Base-by-base conservation (phyloP, 2,113 vertebrate species). In the Tetrao urogallus region DNA sequence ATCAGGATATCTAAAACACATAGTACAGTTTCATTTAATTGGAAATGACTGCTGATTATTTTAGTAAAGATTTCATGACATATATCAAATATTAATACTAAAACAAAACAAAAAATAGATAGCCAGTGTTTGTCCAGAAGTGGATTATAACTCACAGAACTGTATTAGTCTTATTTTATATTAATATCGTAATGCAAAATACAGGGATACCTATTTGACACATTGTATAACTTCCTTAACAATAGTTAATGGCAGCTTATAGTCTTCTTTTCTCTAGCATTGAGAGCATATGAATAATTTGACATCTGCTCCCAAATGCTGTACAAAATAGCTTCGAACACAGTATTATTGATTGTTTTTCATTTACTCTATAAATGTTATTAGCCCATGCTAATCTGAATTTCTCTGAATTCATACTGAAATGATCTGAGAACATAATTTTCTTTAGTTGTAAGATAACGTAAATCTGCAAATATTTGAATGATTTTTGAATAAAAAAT, bases 271-370 rank as follows among this genome's bases (percentile, higher is more conserved):
- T 21, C 18, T 79, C 80, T 38, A 63, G 36, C 21, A 8, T 14
- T 54, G 5, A 74, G 6, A 67, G 34, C 34, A 27, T 64, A n/a
- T 14, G 28, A 90, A 86, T 36, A 88, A 60, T 56, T 80, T 71
- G 30, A 52, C 50, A 58, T 90, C n/a, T 28, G 8, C 2, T 30
- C 2, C 3, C 21, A 52, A 27, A 43, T 30, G 27, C 18, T 88
- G 79, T 64, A 65, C 56, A 69, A 89, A 92, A 72, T 74, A 63
- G 36, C 30, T 79, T 69, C 82, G 92, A 95, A 69, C 56, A 56
- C 8, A 30, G 13, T 60, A 14, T 8, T 82, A 79, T 91, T 75
- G 63, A 89, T 91, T 76, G 52, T 7, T 80, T 80, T 87, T 72
- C 7, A 54, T 90, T 82, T 61, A 27, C 6, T 58, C 21, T 40